Evolutionary conservation across 2,113 vertebrate species (phyloP), one percentile per base, ranked within the genome.

Genomic region (Mola mola): DNA sequence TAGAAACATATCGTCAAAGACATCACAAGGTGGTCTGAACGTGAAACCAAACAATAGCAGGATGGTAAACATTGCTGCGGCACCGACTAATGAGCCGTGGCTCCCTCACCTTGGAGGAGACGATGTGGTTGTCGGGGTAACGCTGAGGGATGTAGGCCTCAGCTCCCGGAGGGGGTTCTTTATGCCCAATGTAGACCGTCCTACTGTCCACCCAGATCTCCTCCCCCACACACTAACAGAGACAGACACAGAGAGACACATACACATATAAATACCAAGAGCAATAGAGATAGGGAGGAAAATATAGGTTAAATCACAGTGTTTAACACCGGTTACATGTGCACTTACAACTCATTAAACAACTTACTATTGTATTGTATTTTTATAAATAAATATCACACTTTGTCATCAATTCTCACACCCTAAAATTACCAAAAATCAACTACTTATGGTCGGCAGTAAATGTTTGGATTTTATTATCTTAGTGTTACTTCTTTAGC

Each of bases 81-180:
- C 21, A 5, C 4, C 12, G 55, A 57, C 22, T 84, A 38, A 38
- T 1, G 29, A 37, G 37, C 31, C 48, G 34, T 2, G 21, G 38
- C 17, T 66, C 5, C 5, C 31, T 85, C 88, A 98, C 96, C 95
- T 98, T 98, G 82, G 96, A 95, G 56, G 96, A 98, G 71, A 98
- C 93, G 42, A 99, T 97, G 78, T 95, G 90, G 87, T 99, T 99
- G 91, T 99, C 95, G 0, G 96, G 96, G 88, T 94, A 96, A 44
- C 95, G 94, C 92, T 98, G 96, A 41, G 93, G 95, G 90, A 98
- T 98, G 93, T 97, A 98, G 2, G 95, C 95, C 88, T 98, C 96
- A 8, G 95, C 74, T 59, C 95, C 94, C 1, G 92, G 91, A 15
- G 96, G 96, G 24, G 96, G 96, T 48, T 96, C 95, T 87, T 90